These are phyloP conservation scores for Aegotheles bennettii DNA, from an alignment of 2,113 vertebrate genomes.

Conservation along the genomic window DNA sequence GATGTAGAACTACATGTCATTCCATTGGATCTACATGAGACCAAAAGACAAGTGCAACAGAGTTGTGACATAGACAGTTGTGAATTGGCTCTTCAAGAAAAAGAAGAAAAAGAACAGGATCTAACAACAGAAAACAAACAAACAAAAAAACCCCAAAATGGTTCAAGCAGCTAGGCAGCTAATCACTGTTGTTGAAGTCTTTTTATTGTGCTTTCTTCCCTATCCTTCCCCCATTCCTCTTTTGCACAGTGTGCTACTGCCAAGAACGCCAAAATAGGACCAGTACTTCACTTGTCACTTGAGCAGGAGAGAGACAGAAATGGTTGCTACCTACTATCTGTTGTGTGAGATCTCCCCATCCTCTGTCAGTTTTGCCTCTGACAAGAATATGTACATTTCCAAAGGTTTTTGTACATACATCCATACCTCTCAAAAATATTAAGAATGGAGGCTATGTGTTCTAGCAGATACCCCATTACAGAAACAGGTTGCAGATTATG, in stretches of 20 bases:
- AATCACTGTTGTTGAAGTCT: not conserved
- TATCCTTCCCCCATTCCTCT: not conserved
- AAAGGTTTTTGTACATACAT: not conserved
- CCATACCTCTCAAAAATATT: not conserved
- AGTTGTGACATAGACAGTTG: not conserved
- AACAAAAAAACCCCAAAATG: not conserved
- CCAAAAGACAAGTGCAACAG: not conserved
- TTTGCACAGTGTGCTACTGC: not conserved
- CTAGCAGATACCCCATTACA: not conserved
- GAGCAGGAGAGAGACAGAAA: not conserved
- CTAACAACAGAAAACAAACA: fast-evolving
- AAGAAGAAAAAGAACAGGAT: not conserved
- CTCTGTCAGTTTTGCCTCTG: not conserved
- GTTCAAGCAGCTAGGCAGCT: not conserved
- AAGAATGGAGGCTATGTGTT: not conserved
- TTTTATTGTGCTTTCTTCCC: not conserved
- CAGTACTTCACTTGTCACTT: not conserved
- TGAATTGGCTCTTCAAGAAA: not conserved
- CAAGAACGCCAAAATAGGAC: not conserved
- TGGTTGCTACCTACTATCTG: not conserved
- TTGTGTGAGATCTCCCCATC: not conserved
- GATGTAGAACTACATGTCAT: not conserved
- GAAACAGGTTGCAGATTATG: not conserved
- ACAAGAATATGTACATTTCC: not conserved
- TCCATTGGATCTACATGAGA: not conserved